phyloP scores from a whole-genome alignment of 2,797 vertebrate species.

The Rhynchonycteris naso region DNA sequence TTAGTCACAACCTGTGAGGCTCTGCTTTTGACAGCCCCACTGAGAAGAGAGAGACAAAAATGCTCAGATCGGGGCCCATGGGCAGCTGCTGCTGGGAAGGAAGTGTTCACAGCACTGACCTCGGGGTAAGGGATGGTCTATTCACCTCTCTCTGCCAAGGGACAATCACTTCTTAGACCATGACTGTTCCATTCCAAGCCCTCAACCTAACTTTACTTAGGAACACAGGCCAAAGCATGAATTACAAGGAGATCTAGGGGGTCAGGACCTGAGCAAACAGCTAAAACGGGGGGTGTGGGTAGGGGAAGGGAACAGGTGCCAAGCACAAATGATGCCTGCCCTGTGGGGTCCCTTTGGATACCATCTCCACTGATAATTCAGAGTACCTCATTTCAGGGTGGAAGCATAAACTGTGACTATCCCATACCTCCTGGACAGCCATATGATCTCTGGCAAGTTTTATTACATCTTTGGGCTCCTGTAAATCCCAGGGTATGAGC shows the following conservation, averaged over 20 bases:
- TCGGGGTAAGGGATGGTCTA: conserved; percentile 10
- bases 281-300: background rate
- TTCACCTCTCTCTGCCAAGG: conserved; percentile 41
- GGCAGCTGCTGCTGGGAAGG: conserved; percentile 76
- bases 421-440: background rate
- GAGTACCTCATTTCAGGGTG: background rate
- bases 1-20: conserved; percentile 84
- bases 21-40: conserved; percentile 80
- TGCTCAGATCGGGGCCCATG: conserved; percentile 71
- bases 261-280: conserved; percentile 35
- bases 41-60: conserved; percentile 81
- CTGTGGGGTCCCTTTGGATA: background rate
- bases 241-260: background rate
- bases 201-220: conserved; percentile 27
- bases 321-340: background rate
- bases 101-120: conserved; percentile 67
- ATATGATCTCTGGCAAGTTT: conserved; percentile 4
- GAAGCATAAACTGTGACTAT: background rate
- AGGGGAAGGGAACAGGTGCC: conserved; percentile 1
- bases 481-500: conserved; percentile 10
- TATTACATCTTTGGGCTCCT: conserved; percentile 43
- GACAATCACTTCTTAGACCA: conserved; percentile 25
- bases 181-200: conserved; percentile 47
- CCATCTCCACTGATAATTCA: background rate
- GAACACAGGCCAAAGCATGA: background rate